Conservation (phyloP, 1,140 invertebrate genomes). For the Maniola jurtina region DNA sequence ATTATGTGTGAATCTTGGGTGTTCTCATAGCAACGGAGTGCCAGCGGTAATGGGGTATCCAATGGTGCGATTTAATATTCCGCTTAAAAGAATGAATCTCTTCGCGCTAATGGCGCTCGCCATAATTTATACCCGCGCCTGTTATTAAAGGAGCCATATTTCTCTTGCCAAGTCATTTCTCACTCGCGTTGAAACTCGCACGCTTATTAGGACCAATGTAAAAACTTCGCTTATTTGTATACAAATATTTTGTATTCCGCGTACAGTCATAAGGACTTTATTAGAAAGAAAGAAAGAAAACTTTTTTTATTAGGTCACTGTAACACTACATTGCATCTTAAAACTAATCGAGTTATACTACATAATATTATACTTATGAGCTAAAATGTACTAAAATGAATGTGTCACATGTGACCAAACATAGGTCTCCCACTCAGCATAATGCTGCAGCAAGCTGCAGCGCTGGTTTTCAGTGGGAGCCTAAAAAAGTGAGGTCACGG, state of each 20-base stretch:
- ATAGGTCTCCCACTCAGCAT: too few relatives aligned
- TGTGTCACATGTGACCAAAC: too few relatives aligned
- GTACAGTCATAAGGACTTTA: too few relatives aligned
- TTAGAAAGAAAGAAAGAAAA: too few relatives aligned
- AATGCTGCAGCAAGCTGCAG: too few relatives aligned
- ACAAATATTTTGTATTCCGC: background rate
- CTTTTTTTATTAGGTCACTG: too few relatives aligned
- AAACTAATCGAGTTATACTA: too few relatives aligned
- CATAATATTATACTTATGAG: too few relatives aligned
- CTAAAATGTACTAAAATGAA: too few relatives aligned
- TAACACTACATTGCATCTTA: too few relatives aligned
- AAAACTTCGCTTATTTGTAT: background rate
- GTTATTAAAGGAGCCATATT: conserved; percentile 28
- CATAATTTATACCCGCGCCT: conserved; percentile 33
- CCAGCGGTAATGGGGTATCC: conserved; percentile 26
- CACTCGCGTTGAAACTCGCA: background rate
- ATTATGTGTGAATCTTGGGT: background rate
- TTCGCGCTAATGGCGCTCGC: conserved; percentile 30
- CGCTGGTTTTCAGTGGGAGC: too few relatives aligned
- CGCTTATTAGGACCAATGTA: background rate
- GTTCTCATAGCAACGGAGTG: background rate
- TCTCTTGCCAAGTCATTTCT: conserved; percentile 14
- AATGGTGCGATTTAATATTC: conserved; percentile 35
- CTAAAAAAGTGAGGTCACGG: too few relatives aligned
- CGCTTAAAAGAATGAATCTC: conserved; percentile 39